Conservation (phyloP, 2,797 vertebrate genomes). For the Iguana delicatissima region DNA sequence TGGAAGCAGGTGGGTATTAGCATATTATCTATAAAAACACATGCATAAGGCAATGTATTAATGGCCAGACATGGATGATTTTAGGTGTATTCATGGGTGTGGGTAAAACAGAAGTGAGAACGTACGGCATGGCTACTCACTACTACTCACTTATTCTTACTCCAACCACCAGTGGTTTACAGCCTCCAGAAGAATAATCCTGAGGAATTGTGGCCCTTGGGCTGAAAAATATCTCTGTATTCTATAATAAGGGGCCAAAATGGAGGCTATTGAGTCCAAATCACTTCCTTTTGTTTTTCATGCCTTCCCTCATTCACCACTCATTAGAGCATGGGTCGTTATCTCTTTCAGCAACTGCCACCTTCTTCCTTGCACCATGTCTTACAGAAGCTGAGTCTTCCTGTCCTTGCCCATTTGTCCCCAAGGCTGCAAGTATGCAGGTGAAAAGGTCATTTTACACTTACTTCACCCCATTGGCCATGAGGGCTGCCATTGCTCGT, state of each 20-base stretch:
- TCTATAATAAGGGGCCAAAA: not conserved
- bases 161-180: not conserved
- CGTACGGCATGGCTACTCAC: no score
- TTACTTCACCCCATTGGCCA: slow-evolving; percentile 69
- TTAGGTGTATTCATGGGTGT: no score
- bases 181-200: not conserved
- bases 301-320: not conserved
- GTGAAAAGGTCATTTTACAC: slow-evolving; percentile 28
- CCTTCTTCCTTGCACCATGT: not conserved
- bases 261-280: not conserved
- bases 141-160: no score
- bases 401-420: not conserved
- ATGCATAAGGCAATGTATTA: no score
- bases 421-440: not conserved
- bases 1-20: not conserved
- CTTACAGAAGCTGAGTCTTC: not conserved
- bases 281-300: not conserved
- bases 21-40: no score
- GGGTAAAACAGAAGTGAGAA: no score
- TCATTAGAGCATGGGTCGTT: no score
- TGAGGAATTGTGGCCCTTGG: no score
- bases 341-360: not conserved
- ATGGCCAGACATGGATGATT: no score
- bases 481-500: slow-evolving; percentile 69
- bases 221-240: not conserved